A percentile compares a stretch with the other conserved stretches of the same genome.
phyloP scores from a whole-genome alignment of 2,888 invertebrate species.

The Linhomoeus sp. region DNA sequence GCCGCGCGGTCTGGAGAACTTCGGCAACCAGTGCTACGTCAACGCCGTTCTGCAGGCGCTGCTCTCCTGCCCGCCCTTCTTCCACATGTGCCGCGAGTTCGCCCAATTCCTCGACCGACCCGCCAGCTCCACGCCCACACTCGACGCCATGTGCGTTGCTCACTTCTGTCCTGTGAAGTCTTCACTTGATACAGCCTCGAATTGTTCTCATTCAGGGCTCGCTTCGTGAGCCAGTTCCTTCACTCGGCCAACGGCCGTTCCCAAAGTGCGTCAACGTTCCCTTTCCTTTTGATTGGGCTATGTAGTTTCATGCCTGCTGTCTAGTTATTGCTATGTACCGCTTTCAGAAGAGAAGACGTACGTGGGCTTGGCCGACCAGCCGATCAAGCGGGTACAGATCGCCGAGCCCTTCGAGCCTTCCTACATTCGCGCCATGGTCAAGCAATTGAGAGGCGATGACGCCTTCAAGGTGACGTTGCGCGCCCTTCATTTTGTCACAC shows the following conservation, averaged over 20 bases:
- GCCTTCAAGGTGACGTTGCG: constrained; percentile 5
- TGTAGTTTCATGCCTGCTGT: too few relatives aligned
- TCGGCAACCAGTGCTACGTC: constrained; percentile 86
- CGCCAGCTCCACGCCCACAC: constrained; percentile 3
- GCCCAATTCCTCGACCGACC: not conserved
- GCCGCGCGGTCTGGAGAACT: constrained; percentile 74
- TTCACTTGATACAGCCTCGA: too few relatives aligned
- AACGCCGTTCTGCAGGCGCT: constrained; percentile 84
- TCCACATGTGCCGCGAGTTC: constrained; percentile 48
- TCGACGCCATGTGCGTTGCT: constrained; percentile 5
- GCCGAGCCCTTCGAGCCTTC: not conserved
- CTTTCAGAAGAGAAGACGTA: too few relatives aligned
- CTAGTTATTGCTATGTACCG: too few relatives aligned
- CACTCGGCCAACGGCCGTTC: too few relatives aligned
- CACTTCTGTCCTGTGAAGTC: too few relatives aligned
- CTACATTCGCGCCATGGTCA: not conserved
- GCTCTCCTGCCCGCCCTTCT: constrained; percentile 81
- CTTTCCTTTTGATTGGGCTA: too few relatives aligned
- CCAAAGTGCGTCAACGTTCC: too few relatives aligned
- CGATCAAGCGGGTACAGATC: not conserved
- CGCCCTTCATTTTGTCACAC: too few relatives aligned
- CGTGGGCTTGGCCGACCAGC: too few relatives aligned
- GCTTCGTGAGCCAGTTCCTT: not conserved
- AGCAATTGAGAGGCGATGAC: not conserved
- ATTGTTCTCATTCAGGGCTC: not conserved